A percentile compares a stretch with the other conserved stretches of the same genome.
Conservation (phyloP, 2,888 invertebrate species). For the Brachynemurus nebulosus region DNA sequence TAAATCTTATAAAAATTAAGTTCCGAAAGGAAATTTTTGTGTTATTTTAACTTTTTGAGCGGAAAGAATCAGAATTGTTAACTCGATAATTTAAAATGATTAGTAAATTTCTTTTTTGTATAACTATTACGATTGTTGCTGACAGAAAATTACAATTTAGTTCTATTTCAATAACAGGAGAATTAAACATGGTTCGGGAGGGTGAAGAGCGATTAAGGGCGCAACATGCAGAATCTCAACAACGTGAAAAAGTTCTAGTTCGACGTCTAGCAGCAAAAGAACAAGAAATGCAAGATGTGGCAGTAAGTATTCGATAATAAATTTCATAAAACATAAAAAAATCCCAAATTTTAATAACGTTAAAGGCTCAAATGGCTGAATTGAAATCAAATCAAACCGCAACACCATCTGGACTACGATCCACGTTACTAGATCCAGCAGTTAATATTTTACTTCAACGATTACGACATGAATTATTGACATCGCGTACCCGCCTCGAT, state of each 20-base stretch:
- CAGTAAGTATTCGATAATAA: conserved; percentile 47
- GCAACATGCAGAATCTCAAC: conserved; percentile 73
- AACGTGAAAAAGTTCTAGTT: conserved; percentile 84
- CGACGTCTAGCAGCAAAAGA: conserved; percentile 89
- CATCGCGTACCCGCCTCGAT: conserved; percentile 80
- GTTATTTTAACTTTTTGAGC: too few relatives aligned
- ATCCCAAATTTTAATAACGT: conserved; percentile 10
- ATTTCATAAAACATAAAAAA: too few relatives aligned
- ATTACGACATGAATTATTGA: conserved; percentile 77
- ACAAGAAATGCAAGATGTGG: conserved; percentile 92
- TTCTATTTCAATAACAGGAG: conserved; percentile 41
- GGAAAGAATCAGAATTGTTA: too few relatives aligned
- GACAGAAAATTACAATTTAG: too few relatives aligned
- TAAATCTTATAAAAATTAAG: too few relatives aligned
- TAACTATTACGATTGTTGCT: too few relatives aligned
- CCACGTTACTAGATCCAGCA: conserved; percentile 85
- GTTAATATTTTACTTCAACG: conserved; percentile 87
- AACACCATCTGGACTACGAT: conserved; percentile 56
- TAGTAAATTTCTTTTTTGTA: too few relatives aligned
- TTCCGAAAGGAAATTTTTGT: too few relatives aligned
- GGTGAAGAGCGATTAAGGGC: conserved; percentile 66
- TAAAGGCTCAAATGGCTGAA: conserved; percentile 90
- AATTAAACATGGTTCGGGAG: conserved; percentile 56
- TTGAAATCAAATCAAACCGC: conserved; percentile 72
- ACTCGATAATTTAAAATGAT: too few relatives aligned